These are phyloP conservation scores for Leucosticte australis DNA, from an alignment of 2,113 vertebrate species.

Conservation along the genomic window DNA sequence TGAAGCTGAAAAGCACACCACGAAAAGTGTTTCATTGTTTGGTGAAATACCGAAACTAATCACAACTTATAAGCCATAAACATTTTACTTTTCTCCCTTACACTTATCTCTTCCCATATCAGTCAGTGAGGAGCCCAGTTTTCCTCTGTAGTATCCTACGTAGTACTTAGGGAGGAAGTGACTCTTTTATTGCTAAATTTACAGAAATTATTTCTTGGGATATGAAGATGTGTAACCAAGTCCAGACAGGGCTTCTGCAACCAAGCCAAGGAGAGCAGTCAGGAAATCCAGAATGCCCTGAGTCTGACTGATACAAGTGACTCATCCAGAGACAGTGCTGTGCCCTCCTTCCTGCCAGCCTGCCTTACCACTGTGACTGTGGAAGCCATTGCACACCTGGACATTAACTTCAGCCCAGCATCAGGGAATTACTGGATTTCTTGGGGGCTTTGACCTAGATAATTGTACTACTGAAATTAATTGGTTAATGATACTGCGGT, in stretches of 20 bases:
- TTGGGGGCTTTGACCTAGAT: neutral
- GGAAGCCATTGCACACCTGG: neutral
- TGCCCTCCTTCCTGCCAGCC: neutral
- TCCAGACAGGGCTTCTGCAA: neutral
- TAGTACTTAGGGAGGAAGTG: neutral
- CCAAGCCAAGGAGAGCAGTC: neutral
- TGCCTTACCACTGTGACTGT: rapidly evolving
- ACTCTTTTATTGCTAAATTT: neutral
- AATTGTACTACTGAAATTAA: neutral
- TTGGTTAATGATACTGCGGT: neutral
- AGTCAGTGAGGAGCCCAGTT: rapidly evolving
- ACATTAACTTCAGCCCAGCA: neutral
- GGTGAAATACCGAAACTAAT: neutral
- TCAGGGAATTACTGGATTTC: neutral
- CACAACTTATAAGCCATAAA: neutral
- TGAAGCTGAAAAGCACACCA: neutral
- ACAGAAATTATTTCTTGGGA: neutral
- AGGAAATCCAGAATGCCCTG: rapidly evolving
- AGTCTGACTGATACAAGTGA: neutral
- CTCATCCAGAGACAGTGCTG: rapidly evolving
- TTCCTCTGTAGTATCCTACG: neutral
- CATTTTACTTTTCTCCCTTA: neutral
- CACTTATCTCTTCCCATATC: neutral
- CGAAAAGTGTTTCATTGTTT: neutral
- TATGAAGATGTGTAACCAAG: neutral